A percentile compares a stretch with the other conserved stretches of the same genome.
Conservation (phyloP, 2,797 vertebrate species). For the Galago senegalensis region DNA sequence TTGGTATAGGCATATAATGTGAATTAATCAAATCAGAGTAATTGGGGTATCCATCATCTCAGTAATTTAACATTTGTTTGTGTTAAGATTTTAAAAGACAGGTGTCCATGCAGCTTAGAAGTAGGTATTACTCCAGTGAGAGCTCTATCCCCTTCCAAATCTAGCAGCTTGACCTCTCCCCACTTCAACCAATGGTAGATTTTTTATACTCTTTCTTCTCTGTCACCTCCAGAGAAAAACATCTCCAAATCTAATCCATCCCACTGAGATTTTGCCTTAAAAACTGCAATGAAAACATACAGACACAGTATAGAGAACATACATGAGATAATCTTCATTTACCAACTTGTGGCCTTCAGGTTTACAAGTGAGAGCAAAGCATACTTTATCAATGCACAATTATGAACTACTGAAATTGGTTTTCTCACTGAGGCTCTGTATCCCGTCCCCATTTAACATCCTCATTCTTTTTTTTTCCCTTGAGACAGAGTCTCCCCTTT, state of each 20-base stretch:
- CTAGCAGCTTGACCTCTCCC: not conserved
- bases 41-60: not conserved
- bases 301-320: not conserved
- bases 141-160: not conserved
- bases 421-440: not conserved
- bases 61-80: not conserved
- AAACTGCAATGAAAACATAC: not conserved
- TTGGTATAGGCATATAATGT: not conserved
- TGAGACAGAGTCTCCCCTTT: too few relatives aligned
- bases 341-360: not conserved
- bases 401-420: not conserved
- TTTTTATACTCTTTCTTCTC: not conserved
- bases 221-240: not conserved
- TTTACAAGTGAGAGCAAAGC: not conserved
- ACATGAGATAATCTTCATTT: not conserved
- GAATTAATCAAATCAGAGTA: not conserved
- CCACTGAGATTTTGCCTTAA: not conserved
- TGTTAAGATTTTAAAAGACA: not conserved
- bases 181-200: not conserved
- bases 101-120: not conserved
- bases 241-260: not conserved
- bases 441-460: not conserved
- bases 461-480: not conserved
- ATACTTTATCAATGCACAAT: not conserved
- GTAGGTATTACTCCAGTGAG: not conserved